Conservation (phyloP, 2,113 vertebrate genomes). For the Amblyornis subalaris region DNA sequence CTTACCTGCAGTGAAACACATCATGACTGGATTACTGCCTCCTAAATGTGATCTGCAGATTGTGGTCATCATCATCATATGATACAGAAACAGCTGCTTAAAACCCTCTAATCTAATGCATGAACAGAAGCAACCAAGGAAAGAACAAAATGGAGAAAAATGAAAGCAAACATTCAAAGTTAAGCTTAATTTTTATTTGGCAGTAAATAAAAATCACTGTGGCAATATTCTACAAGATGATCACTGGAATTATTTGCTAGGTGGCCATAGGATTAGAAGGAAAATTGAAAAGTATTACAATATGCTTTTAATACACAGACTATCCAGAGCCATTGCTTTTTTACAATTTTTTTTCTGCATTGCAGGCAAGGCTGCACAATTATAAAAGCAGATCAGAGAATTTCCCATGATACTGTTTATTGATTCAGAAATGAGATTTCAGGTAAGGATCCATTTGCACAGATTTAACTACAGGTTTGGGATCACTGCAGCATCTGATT, state of each 20-base stretch:
- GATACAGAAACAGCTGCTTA: neutral
- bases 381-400: neutral
- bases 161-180: neutral
- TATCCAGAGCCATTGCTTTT: neutral
- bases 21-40: neutral
- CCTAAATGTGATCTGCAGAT: neutral
- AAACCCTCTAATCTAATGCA: neutral
- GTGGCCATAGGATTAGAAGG: neutral
- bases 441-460: neutral
- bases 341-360: neutral
- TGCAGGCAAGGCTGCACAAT: neutral
- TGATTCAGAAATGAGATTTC: neutral
- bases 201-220: neutral
- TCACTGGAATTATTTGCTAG: neutral
- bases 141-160: neutral
- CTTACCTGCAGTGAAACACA: neutral
- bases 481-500: neutral
- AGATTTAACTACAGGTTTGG: neutral
- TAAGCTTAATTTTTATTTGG: conserved; percentile 19
- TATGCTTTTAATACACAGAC: neutral
- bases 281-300: neutral
- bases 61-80: neutral
- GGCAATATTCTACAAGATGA: neutral
- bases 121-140: neutral
- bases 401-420: neutral